These are phyloP conservation scores for Zingel zingel DNA, from an alignment of 2,113 vertebrate species.

Conservation along the genomic window DNA sequence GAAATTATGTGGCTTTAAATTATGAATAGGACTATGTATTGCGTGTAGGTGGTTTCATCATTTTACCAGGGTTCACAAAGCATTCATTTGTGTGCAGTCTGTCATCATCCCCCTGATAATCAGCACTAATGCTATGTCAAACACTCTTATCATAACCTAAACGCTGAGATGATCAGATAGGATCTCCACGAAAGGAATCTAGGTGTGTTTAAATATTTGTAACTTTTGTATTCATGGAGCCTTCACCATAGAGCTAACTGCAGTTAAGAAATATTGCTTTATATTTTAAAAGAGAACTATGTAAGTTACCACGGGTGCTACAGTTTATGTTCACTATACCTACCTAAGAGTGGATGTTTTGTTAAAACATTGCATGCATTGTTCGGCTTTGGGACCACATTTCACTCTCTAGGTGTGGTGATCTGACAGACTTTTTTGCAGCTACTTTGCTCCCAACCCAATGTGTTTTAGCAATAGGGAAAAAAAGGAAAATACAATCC, in stretches of 20 bases:
- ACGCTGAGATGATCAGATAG: constrained; percentile 48
- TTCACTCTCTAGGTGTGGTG: neutral
- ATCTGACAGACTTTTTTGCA: neutral
- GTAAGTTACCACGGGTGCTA: neutral
- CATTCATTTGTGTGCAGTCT: constrained; percentile 29
- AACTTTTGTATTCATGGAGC: neutral
- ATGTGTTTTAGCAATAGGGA: neutral
- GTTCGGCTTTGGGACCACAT: neutral
- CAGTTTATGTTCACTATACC: neutral
- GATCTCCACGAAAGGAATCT: constrained; percentile 43
- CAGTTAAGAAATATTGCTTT: neutral
- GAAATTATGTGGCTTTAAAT: constrained; percentile 20
- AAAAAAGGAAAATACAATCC: neutral
- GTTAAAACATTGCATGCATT: neutral
- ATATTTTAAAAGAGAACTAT: constrained; percentile 9
- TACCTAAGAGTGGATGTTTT: constrained; percentile 3
- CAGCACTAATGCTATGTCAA: constrained; percentile 52
- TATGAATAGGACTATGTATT: neutral
- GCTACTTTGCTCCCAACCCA: neutral
- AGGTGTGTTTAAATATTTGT: constrained; percentile 18
- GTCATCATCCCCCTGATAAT: constrained; percentile 45
- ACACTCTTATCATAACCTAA: constrained; percentile 31
- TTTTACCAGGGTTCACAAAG: constrained; percentile 33
- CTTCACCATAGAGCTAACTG: neutral
- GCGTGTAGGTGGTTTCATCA: neutral